Conservation (phyloP, 2,797 vertebrate genomes). For the Eremophila alpestris region DNA sequence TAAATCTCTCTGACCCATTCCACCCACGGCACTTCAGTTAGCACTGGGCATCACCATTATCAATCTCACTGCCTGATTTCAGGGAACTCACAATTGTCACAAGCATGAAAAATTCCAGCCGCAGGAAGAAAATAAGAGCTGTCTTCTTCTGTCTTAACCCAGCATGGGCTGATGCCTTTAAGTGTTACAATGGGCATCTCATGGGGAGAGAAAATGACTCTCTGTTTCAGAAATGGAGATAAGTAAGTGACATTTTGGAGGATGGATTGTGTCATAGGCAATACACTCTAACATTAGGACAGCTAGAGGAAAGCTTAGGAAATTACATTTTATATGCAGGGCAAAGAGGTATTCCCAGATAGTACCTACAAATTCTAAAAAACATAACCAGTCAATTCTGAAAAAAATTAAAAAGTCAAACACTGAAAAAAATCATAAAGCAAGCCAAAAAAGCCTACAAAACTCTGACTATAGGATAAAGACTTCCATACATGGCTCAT, state of each 20-base stretch:
- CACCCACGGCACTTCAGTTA: not conserved
- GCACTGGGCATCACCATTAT: not conserved
- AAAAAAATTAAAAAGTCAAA: not conserved
- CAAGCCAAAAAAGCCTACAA: not conserved
- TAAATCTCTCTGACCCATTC: slow-evolving; percentile 42
- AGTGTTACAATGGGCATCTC: not conserved
- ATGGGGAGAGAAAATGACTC: not conserved
- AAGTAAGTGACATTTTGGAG: not conserved
- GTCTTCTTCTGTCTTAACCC: not conserved
- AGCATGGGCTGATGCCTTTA: not conserved
- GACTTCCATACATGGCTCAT: not conserved
- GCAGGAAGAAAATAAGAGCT: not conserved
- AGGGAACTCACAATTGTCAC: not conserved
- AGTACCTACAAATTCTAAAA: not conserved
- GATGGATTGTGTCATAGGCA: not conserved
- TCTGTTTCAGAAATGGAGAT: not conserved
- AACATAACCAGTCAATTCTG: not conserved
- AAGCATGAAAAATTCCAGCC: not conserved
- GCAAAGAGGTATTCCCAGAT: not conserved
- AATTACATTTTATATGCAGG: not conserved
- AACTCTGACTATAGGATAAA: not conserved
- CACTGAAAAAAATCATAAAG: not conserved
- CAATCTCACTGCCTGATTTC: not conserved
- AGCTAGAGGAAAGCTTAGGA: not conserved
- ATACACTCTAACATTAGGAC: not conserved